Evolutionary conservation across 2,797 vertebrate species (phyloP), one percentile per base, ranked within the genome.

Genomic region (Sibirionetta formosa): DNA sequence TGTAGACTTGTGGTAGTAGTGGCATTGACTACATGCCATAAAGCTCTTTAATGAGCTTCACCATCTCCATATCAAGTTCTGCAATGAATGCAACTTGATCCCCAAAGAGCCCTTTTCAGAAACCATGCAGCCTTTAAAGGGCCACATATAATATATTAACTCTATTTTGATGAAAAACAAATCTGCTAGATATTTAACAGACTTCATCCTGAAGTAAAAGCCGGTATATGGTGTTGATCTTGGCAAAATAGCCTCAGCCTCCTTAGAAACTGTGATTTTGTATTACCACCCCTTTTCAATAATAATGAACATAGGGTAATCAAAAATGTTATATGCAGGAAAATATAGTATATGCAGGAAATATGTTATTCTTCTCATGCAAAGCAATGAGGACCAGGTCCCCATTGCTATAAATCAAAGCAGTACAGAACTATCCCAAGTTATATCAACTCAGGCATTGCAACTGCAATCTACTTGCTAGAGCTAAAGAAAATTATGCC

Each of bases 91-190:
- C 29, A 86, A 88, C 75, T 76, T 93, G 71, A 94, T 88, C 51
- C 63, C 57, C 68, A 85, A 95, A 95, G 58, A 90, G 73, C 19
- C 31, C 60, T 94, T 94, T 94, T 92, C 93, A 93, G 77, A 96
- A 94, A 69, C 35, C 54, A 26, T 79, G 76, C 69, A 90, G 76
- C 42, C 17, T 89, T 82, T 78, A 76, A 81, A 90, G 40, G 35
- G 68, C 29, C n/a, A 90, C 27, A 13, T 83, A 91, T 75, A 81
- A 81, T 60, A 80, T 63, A 88, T 81, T 75, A 91, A 91, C 70
- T 81, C 44, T 94, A 88, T 95, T 96, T 95, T 81, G 76, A 95
- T 66, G 58, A 86, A 88, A 96, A 96, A 89, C 27, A 94, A 91
- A 88, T 81, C 75, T 87, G 31, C 50, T 86, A 91, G 76, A 91